A percentile compares a stretch with the other conserved stretches of the same genome.
Conservation (phyloP, 1,140 invertebrate genomes). For the Diploscapter pachys region DNA sequence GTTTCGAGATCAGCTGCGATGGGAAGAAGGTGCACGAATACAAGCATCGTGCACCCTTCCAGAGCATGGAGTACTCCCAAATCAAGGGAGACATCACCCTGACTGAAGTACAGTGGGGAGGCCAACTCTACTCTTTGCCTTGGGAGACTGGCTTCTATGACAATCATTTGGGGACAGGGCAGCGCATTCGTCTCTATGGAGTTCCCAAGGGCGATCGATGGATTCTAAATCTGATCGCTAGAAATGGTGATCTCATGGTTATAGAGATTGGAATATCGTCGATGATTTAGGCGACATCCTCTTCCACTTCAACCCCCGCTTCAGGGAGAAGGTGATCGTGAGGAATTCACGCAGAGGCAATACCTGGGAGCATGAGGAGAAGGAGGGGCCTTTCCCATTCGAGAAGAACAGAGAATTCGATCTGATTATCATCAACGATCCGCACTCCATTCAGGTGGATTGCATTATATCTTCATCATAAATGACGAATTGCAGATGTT, state of each 20-base stretch:
- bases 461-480: conserved; percentile 12
- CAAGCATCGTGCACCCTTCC: conserved; percentile 37
- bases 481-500: conserved; percentile 31
- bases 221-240: conserved; percentile 44
- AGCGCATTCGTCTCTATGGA: conserved; percentile 50
- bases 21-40: conserved; percentile 39
- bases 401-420: conserved; percentile 53
- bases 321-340: conserved; percentile 51
- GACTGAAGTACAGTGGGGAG: conserved; percentile 51
- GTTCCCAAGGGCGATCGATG: conserved; percentile 56
- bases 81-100: conserved; percentile 44
- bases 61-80: conserved; percentile 29
- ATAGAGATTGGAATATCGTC: too few species aligned
- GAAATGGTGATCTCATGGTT: conserved; percentile 35
- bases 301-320: conserved; percentile 56
- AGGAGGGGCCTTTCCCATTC: conserved; percentile 52
- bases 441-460: conserved; percentile 48
- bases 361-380: conserved; percentile 49
- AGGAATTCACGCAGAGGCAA: conserved; percentile 45
- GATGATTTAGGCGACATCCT: conserved; percentile 20
- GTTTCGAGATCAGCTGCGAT: conserved; percentile 25
- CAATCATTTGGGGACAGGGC: conserved; percentile 35
- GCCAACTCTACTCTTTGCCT: conserved; percentile 40
- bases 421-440: conserved; percentile 52
- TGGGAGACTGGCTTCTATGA: conserved; percentile 42